Conservation (phyloP, 2,888 invertebrate species). For the Caenorhabditis angaria region DNA sequence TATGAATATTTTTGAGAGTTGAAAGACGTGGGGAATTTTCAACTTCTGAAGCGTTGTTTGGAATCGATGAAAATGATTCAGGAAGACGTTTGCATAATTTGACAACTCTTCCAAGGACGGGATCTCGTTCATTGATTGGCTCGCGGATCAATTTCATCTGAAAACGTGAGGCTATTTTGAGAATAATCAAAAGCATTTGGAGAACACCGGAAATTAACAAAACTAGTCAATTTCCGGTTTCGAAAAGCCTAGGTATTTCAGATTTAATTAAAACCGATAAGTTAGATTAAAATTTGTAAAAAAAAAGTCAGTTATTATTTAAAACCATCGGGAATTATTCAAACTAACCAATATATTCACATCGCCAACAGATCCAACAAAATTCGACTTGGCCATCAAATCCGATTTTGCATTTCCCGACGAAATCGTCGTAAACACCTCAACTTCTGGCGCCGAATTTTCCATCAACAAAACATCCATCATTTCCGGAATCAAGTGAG, state of each 20-base stretch:
- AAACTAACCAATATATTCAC: slow-evolving; percentile 56
- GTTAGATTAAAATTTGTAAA: too few relatives aligned
- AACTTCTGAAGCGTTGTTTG: background rate
- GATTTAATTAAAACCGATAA: too few relatives aligned
- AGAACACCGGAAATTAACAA: too few relatives aligned
- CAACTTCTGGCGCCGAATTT: slow-evolving; percentile 26
- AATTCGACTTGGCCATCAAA: slow-evolving; percentile 19
- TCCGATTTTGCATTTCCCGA: slow-evolving; percentile 13
- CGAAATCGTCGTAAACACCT: slow-evolving; percentile 15
- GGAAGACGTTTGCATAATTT: slow-evolving; percentile 29
- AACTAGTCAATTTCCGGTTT: too few relatives aligned
- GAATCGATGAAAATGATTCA: slow-evolving; percentile 9
- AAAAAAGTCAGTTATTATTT: too few relatives aligned
- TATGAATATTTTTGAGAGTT: slow-evolving; percentile 18
- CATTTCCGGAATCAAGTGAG: slow-evolving; percentile 32
- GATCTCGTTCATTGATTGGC: slow-evolving; percentile 7
- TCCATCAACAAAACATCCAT: slow-evolving; percentile 35
- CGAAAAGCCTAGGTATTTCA: too few relatives aligned
- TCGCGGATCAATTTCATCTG: slow-evolving; percentile 17
- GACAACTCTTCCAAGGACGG: slow-evolving; percentile 11
- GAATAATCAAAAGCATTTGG: too few relatives aligned
- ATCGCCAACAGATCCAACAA: slow-evolving; percentile 60
- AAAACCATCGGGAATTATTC: too few relatives aligned
- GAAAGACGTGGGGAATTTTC: slow-evolving; percentile 20
- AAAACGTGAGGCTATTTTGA: slow-evolving; percentile 11